These are phyloP conservation scores for Brienomyrus brachyistius DNA, from an alignment of 2,113 vertebrate genomes.

Conservation along the genomic window DNA sequence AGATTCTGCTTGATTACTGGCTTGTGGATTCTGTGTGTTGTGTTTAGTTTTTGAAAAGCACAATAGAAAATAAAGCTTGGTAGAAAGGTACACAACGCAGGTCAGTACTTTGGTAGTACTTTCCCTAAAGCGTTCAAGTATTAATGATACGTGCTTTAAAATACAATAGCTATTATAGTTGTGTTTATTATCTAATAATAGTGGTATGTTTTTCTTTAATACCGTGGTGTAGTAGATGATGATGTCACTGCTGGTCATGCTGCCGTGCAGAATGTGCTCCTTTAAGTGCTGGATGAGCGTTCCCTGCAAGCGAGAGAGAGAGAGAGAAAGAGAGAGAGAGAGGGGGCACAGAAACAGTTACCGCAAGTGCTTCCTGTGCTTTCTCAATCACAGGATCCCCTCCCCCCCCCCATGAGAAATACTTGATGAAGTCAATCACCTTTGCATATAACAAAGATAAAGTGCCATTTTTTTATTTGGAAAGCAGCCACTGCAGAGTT, in stretches of 20 bases:
- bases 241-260: slow-evolving; percentile 75
- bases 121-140: neutral
- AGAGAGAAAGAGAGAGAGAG: neutral
- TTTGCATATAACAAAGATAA: neutral
- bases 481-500: neutral
- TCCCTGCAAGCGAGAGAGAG: neutral
- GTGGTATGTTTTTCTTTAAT: slow-evolving; percentile 28
- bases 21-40: neutral
- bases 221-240: slow-evolving; percentile 94
- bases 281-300: slow-evolving; percentile 55
- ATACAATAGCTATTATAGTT: neutral
- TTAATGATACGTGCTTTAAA: neutral
- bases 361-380: neutral
- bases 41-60: neutral
- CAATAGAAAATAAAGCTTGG: neutral
- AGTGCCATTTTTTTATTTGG: neutral
- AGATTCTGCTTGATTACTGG: neutral
- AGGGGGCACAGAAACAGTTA: neutral
- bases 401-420: neutral
- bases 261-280: slow-evolving; percentile 86
- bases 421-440: neutral
- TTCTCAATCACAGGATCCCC: neutral
- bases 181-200: neutral
- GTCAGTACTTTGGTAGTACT: neutral
- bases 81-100: neutral